A percentile compares a stretch with the other conserved stretches of the same genome.
These are phyloP conservation scores for Rhopalosiphum nymphaeae DNA, from an alignment of 2,888 invertebrate species.

Conservation along the genomic window DNA sequence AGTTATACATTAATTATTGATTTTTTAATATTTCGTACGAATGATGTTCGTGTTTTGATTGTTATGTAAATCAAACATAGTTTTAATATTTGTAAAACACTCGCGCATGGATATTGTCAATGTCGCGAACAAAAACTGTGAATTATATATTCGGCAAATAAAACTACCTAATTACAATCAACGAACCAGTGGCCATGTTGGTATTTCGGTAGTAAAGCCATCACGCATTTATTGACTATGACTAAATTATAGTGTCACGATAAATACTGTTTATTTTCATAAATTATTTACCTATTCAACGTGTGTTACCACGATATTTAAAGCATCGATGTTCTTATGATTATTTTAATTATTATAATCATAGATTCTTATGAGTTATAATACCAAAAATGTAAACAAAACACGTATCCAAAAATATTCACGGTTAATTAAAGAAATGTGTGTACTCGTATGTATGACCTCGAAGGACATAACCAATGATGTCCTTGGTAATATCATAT, in stretches of 20 bases:
- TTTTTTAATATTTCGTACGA: background rate
- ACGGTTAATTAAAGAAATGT: constrained; percentile 10
- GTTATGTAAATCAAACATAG: background rate
- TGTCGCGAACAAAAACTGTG: background rate
- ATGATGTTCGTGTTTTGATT: background rate
- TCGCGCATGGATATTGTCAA: background rate
- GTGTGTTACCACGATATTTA: background rate
- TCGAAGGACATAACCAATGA: background rate
- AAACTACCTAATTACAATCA: constrained; percentile 11
- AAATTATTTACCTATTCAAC: constrained; percentile 23
- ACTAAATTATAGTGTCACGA: background rate
- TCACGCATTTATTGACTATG: background rate
- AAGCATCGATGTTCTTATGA: background rate
- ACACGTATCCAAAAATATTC: constrained; percentile 28
- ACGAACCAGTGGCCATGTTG: background rate
- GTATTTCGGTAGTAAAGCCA: background rate
- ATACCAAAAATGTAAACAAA: background rate
- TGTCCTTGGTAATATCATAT: background rate
- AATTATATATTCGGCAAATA: background rate
- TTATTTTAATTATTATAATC: background rate
- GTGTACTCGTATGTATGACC: background rate
- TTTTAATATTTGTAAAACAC: background rate
- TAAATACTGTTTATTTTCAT: background rate
- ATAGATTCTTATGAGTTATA: background rate
- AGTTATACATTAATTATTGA: background rate